Evolutionary conservation across 2,113 vertebrate species (phyloP).

Genomic region (Mionectes macconnelli): DNA sequence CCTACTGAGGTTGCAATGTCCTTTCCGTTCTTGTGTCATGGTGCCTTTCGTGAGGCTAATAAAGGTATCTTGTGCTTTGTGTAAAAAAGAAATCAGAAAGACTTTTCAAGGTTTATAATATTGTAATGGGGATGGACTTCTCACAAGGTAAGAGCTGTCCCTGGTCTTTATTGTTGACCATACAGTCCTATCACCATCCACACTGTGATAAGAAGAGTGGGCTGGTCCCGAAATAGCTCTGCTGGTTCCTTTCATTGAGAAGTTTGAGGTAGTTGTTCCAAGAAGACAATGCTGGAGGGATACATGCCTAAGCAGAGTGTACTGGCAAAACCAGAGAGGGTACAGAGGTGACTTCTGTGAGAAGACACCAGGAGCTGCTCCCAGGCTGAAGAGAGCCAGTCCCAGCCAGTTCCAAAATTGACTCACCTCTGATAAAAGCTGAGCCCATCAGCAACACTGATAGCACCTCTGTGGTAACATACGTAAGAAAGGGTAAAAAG

Average conservation of each 20-base stretch:
- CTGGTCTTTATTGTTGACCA: background rate
- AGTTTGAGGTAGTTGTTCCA: background rate
- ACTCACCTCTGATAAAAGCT: background rate
- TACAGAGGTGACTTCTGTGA: background rate
- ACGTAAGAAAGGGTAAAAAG: background rate
- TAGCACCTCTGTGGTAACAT: background rate
- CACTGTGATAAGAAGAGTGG: background rate
- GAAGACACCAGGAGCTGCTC: background rate
- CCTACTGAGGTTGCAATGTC: background rate
- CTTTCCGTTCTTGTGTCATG: background rate
- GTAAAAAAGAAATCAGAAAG: background rate
- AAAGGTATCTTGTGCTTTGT: background rate
- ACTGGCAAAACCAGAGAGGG: background rate
- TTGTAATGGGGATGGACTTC: background rate
- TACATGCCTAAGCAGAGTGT: background rate
- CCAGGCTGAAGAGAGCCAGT: background rate
- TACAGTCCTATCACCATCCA: background rate
- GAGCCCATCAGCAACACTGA: accelerated
- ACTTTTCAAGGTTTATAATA: background rate
- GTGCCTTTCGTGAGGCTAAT: background rate
- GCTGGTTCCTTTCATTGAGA: background rate
- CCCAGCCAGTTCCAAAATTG: background rate
- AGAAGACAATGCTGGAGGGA: background rate
- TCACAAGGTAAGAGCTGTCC: background rate
- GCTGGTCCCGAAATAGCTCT: background rate